Evolutionary conservation across 2,888 invertebrate genomes (phyloP), one percentile per base, ranked within the genome.

Genomic region (Gymnocheta viridis): DNA sequence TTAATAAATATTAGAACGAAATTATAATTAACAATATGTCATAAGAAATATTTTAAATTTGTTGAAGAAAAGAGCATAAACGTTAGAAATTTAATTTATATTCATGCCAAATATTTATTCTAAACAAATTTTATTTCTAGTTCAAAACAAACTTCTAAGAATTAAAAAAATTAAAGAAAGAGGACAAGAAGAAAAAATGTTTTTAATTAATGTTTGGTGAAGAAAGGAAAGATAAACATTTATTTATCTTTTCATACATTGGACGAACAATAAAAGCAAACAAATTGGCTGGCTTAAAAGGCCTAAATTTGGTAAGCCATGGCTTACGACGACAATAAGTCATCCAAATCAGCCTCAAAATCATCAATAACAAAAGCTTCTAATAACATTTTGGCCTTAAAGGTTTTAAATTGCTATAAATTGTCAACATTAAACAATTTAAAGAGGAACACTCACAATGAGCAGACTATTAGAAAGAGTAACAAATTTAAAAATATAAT

Each of bases 241-340:
- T 47, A n/a, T 27, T 41, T 22, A 17, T 54, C 17, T 66, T 2
- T n/a, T 17, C 24, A 10, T 2, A 35, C 17, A 49, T 32, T 22
- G 35, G 22, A 17, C 14, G 4, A 41, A 10, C 22, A 56, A 49
- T 4, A 62, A 17, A 29, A 73, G 10, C 44, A 35, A 72, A 78
- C 66, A 80, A 77, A 77, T 77, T 81, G 81, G 77, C 77, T 67
- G 72, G 81, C 84, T 72, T 81, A 32, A 73, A 84, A 67, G 77
- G 72, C 76, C 66, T 38, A 17, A 41, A 69, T 64, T 24, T 35
- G 47, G 77, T 84, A 77, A 84, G 81, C 73, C 73, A 84, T 84
- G 84, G 84, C 84, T 81, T 84, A 78, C 77, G 81, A 73, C 64
- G 29, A 35, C 56, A 72, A 73, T 29, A 84, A 73, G 72, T 47